These are phyloP conservation scores for Melanotaenia parkinsoni DNA, from an alignment of 2,797 vertebrate species.

Conservation along the genomic window DNA sequence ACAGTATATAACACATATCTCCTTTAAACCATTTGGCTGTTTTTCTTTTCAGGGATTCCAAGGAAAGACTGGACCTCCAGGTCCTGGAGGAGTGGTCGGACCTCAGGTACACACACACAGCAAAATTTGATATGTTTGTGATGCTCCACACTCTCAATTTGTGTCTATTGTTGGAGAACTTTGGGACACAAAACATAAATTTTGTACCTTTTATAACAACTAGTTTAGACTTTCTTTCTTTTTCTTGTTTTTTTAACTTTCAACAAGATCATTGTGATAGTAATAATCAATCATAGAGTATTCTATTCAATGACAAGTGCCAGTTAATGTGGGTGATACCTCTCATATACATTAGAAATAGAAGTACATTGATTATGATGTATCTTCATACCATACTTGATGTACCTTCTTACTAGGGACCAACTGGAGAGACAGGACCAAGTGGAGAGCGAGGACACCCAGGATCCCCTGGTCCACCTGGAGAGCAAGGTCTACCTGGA, in stretches of 20 bases:
- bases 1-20: background rate
- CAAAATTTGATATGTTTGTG: background rate
- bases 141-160: background rate
- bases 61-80: slow-evolving; percentile 98
- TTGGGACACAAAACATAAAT: background rate
- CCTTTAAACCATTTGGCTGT: background rate
- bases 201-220: background rate
- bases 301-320: too few relatives aligned
- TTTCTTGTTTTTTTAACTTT: too few relatives aligned
- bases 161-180: slow-evolving; percentile 5
- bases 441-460: slow-evolving; percentile 97
- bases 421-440: slow-evolving; percentile 96
- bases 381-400: background rate
- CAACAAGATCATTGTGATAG: too few relatives aligned
- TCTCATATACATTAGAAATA: background rate
- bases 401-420: slow-evolving; percentile 81
- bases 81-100: slow-evolving; percentile 96
- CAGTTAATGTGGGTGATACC: background rate
- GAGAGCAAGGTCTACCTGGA: slow-evolving; percentile 96
- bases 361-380: background rate
- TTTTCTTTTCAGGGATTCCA: slow-evolving; percentile 91
- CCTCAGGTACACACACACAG: slow-evolving; percentile 87
- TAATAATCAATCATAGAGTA: too few relatives aligned
- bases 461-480: slow-evolving; percentile 95
- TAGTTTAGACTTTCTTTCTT: background rate